Percentiles rank a stretch among this genome's conserved stretches.
Evolutionary conservation across 2,113 vertebrate genomes (phyloP).

Genomic region (Phalacrocorax aristotelis): DNA sequence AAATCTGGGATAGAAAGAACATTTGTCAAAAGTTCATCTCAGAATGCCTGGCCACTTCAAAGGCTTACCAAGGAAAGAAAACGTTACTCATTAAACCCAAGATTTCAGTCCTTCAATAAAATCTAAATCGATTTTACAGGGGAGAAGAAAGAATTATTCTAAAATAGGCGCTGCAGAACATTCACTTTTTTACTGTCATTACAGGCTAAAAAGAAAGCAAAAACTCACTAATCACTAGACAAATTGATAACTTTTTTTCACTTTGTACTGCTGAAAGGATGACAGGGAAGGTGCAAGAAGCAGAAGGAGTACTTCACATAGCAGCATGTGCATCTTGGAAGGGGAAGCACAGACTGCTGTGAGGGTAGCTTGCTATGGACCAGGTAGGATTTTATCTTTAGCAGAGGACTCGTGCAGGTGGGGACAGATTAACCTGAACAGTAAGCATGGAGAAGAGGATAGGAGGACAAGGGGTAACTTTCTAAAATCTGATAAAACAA

Average conservation of each 20-base stretch:
- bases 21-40: constrained; percentile 46
- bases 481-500: not conserved
- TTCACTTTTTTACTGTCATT: constrained; percentile 38
- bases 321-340: not conserved
- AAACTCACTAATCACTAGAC: constrained; percentile 19
- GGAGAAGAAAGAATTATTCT: constrained; percentile 40
- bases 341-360: not conserved
- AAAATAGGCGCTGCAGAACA: constrained; percentile 2
- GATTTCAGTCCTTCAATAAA: constrained; percentile 36
- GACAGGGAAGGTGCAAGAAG: not conserved
- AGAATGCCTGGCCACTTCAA: not conserved
- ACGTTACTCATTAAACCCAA: constrained; percentile 32
- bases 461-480: not conserved
- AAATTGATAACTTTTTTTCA: not conserved
- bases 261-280: not conserved
- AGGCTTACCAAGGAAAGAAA: constrained; percentile 15
- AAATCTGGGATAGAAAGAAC: constrained; percentile 78
- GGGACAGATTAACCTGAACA: not conserved
- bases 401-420: not conserved
- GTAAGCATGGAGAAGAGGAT: not conserved
- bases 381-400: not conserved
- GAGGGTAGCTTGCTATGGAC: not conserved
- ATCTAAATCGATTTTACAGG: constrained; percentile 29
- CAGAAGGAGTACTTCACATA: not conserved
- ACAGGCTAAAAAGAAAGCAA: constrained; percentile 36